Base-by-base conservation (phyloP, 2,797 vertebrate genomes). In the Oceanodroma leucorhoa region DNA sequence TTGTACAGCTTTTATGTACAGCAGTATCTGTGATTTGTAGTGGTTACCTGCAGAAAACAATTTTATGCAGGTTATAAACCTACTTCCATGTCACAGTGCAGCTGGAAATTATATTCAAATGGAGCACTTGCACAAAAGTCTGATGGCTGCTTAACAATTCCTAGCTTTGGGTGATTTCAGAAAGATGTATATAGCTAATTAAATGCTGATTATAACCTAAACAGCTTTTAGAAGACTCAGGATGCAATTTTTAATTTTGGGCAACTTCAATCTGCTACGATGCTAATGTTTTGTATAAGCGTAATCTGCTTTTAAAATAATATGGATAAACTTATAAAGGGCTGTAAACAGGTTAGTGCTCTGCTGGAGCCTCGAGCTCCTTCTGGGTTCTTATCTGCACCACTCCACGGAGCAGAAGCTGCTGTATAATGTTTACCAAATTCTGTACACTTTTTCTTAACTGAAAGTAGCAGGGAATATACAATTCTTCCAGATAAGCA, bases 111-210 rank as follows among this genome's bases (percentile, higher is more conserved):
- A 4, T 38, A 32, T 72, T 85, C 81, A 83, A 46, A 57, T 19
- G 18, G 64, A 85, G 75, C 58, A 11, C 27, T 81, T 72, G 64
- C 73, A 83, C 29, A 22, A 6, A 84, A 90, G 55, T 45, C 67
- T 91, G 76, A 38, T 18, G 55, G 67, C 79, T 94, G 60, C 58
- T 89, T 76, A 75, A 92, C 65, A 60, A 1, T 66, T 86, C 67
- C 67, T 58, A 61, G 87, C 67, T 93, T 90, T 75, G 90, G 65
- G 66, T 71, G 85, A 53, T 14, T 81, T 94, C 55, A n/a, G 51
- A 27, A 90, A 93, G 72, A 90, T 50, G 51, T 53, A 60, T 85
- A 66, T 66, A 78, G 51, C 55, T 90, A 89, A 94, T 95, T 89
- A 78, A 71, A 64, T 51, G 40, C 61, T 77, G 58, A 54, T 87